Conservation (phyloP, 2,888 invertebrate genomes). For the Xestia xanthographa region DNA sequence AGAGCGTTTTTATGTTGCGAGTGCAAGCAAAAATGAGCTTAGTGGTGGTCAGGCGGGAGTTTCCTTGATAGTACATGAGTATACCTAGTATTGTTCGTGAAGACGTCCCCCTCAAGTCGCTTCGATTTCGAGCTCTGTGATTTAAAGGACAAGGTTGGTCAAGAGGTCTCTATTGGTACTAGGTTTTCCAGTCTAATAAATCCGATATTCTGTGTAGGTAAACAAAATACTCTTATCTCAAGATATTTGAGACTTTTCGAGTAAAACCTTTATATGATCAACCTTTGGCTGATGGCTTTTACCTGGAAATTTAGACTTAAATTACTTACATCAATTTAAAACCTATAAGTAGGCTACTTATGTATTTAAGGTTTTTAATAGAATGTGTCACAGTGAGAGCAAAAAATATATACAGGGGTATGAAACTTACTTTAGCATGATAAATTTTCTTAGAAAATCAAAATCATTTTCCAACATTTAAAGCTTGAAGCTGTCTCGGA, state of each 20-base stretch:
- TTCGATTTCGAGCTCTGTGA: neutral
- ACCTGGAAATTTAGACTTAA: neutral
- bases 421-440: neutral
- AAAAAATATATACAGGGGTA: neutral
- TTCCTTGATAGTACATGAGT: too few species aligned
- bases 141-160: neutral
- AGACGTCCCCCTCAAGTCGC: neutral
- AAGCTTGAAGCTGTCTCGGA: neutral
- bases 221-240: constrained; percentile 1
- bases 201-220: constrained; percentile 3
- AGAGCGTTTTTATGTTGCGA: too few species aligned
- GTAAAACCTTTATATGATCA: neutral
- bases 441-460: neutral
- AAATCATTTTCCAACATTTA: neutral
- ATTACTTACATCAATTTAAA: neutral
- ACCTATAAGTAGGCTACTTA: neutral
- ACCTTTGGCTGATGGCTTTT: neutral
- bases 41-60: too few species aligned
- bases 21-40: too few species aligned
- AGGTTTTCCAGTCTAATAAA: neutral
- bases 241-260: constrained; percentile 20
- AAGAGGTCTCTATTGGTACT: neutral
- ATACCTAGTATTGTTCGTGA: neutral
- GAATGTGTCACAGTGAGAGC: neutral
- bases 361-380: neutral